phyloP scores from a whole-genome alignment of 2,113 vertebrate genomes.

The Telmatochromis sp. region DNA sequence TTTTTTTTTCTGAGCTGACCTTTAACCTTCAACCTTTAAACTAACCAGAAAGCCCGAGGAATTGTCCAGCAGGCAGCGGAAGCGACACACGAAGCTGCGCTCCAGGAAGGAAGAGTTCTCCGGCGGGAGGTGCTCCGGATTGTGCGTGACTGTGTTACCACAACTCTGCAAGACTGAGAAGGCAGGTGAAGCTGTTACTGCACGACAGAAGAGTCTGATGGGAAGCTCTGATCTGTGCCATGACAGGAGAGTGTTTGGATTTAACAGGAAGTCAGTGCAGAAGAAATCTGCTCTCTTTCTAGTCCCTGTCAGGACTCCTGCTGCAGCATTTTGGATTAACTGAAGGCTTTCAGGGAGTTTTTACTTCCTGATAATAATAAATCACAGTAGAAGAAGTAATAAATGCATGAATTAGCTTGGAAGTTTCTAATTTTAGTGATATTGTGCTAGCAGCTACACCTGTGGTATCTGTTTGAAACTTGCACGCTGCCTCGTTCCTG shows the following conservation, averaged over 20 bases:
- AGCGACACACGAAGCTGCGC: slow-evolving; percentile 74
- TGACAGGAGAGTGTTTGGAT: neutral
- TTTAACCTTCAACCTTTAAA: neutral
- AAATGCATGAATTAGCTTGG: neutral
- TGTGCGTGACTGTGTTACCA: slow-evolving; percentile 7
- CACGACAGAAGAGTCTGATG: neutral
- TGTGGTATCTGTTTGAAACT: neutral
- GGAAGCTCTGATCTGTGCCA: neutral
- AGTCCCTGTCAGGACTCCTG: neutral
- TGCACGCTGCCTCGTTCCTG: neutral
- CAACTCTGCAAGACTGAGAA: slow-evolving; percentile 9
- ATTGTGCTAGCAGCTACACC: neutral
- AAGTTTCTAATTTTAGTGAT: neutral
- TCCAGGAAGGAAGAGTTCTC: slow-evolving; percentile 79
- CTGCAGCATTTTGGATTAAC: rapidly evolving
- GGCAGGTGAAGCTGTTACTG: neutral
- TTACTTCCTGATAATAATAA: neutral
- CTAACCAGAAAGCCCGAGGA: slow-evolving; percentile 77
- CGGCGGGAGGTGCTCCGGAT: slow-evolving; percentile 60
- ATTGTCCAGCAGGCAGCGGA: slow-evolving; percentile 80
- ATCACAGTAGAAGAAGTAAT: neutral
- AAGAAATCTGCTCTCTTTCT: neutral
- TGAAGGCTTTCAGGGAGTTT: neutral
- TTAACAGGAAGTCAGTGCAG: neutral
- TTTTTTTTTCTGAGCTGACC: neutral